These are phyloP conservation scores for Rafetus swinhoei DNA, from an alignment of 2,113 vertebrate species.

Conservation along the genomic window DNA sequence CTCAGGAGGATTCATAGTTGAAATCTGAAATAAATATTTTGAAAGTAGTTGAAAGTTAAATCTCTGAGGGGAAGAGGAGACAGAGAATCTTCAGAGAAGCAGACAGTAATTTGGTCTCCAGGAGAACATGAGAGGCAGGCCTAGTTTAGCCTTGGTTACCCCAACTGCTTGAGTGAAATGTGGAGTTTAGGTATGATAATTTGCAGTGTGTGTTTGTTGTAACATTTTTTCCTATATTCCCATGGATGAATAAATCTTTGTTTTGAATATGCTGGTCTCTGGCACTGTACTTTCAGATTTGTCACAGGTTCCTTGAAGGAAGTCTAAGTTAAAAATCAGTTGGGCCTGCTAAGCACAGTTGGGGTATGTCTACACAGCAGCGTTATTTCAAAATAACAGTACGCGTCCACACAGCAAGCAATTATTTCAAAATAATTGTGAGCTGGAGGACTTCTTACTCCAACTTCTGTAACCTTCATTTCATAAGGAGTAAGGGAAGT, in stretches of 20 bases:
- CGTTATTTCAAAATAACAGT: too few relatives aligned
- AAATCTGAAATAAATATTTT: neutral
- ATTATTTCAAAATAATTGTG: too few relatives aligned
- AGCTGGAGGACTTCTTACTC: too few relatives aligned
- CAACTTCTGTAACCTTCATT: too few relatives aligned
- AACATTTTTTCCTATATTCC: neutral
- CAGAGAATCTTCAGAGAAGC: neutral
- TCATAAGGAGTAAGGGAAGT: too few relatives aligned
- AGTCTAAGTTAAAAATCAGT: too few relatives aligned
- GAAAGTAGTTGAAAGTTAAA: neutral
- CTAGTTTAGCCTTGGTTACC: neutral
- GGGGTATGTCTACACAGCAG: too few relatives aligned
- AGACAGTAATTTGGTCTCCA: neutral
- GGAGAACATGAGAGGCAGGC: neutral
- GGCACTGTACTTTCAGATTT: neutral
- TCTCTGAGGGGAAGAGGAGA: neutral
- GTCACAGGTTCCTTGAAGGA: neutral
- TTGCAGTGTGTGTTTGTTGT: neutral
- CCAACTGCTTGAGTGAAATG: neutral
- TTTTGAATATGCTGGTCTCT: neutral
- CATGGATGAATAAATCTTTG: neutral
- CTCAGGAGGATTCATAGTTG: rapidly evolving
- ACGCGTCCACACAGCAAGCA: too few relatives aligned
- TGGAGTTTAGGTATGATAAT: neutral
- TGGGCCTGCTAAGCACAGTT: too few relatives aligned